Evolutionary conservation across 2,888 invertebrate species (phyloP).

Genomic region (Cephus nigrinus): DNA sequence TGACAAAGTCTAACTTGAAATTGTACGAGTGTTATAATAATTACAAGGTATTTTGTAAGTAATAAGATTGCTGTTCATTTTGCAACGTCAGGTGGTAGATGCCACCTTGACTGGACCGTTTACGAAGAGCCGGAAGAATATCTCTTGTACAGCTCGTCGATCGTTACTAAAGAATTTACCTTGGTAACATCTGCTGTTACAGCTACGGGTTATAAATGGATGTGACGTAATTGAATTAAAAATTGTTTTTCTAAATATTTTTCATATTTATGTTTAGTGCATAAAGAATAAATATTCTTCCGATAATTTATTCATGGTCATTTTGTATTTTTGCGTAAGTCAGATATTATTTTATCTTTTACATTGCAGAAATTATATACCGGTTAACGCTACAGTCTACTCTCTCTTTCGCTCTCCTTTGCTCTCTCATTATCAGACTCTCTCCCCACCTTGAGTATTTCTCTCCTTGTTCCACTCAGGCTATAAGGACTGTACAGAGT

Average conservation of each 20-base stretch:
- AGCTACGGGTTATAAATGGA: not conserved
- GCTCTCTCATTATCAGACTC: not conserved
- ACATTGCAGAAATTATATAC: not conserved
- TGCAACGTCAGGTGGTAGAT: constrained; percentile 39
- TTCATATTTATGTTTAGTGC: not conserved
- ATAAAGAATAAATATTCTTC: not conserved
- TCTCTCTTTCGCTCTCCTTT: not conserved
- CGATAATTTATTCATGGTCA: not conserved
- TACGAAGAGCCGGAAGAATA: constrained; percentile 14
- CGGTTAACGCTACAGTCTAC: not conserved
- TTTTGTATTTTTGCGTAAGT: too few relatives aligned
- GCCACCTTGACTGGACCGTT: constrained; percentile 44
- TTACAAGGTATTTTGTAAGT: not conserved
- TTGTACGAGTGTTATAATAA: not conserved
- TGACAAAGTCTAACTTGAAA: not conserved
- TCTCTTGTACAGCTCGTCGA: not conserved
- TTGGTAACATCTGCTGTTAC: not conserved
- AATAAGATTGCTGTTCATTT: not conserved
- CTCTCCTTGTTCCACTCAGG: not conserved
- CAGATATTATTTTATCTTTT: not conserved
- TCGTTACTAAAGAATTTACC: not conserved
- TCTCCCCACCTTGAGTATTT: not conserved
- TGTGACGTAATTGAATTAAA: not conserved
- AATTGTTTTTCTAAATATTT: not conserved
- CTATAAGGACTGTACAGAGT: not conserved